Evolutionary conservation across 2,797 vertebrate genomes (phyloP).

Genomic region (Phrynocephalus guinanensis): DNA sequence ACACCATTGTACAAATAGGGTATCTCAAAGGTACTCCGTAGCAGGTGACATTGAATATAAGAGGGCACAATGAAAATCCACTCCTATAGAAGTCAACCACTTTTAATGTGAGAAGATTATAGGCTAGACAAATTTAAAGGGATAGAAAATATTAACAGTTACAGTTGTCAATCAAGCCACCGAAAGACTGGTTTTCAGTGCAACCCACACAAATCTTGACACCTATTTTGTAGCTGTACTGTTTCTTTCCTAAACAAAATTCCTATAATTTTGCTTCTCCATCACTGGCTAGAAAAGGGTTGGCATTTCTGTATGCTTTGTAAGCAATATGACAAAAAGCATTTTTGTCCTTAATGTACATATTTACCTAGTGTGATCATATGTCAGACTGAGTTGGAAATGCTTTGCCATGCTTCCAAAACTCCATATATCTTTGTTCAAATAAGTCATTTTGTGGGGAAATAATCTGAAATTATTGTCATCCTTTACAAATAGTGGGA

Average conservation of each 20-base stretch:
- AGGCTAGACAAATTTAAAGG: not conserved
- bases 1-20: not conserved
- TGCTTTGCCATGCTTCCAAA: not conserved
- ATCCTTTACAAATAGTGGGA: not conserved
- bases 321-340: not conserved
- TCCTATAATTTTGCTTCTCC: not conserved
- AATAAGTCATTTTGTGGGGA: not conserved
- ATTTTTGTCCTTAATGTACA: too few species aligned
- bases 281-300: not conserved
- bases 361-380: not conserved
- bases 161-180: not conserved
- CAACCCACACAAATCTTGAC: not conserved
- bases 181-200: not conserved
- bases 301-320: not conserved
- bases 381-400: not conserved
- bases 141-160: not conserved
- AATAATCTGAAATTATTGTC: not conserved
- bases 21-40: not conserved
- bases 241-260: not conserved
- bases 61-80: not conserved
- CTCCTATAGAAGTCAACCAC: not conserved
- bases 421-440: too few species aligned
- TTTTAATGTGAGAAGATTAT: not conserved
- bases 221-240: not conserved
- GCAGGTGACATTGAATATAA: not conserved